Percentiles rank a stretch among this genome's conserved stretches.
Conservation (phyloP, 2,888 invertebrate species). For the Eupeodes latifasciatus region DNA sequence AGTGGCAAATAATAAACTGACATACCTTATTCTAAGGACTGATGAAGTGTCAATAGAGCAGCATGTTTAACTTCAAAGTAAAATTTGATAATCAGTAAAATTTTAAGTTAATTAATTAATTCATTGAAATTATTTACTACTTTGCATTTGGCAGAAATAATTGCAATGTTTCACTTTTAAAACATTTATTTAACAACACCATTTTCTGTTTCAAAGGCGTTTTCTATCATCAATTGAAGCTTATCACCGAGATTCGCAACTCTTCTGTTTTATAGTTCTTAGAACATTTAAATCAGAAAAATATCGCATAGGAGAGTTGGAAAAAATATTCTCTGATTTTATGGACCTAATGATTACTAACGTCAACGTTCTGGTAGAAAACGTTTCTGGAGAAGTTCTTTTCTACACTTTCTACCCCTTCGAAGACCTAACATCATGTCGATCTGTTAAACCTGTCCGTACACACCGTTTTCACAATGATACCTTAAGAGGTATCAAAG, state of each 20-base stretch:
- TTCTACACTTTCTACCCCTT: constrained; percentile 12
- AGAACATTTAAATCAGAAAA: background rate
- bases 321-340: constrained; percentile 3
- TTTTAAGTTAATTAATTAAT: too few relatives aligned
- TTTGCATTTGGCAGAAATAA: too few relatives aligned
- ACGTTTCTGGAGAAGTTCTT: background rate
- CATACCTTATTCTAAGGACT: too few relatives aligned
- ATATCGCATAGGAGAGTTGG: background rate
- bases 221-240: background rate
- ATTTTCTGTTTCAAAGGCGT: too few relatives aligned
- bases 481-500: background rate
- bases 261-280: background rate
- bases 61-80: too few relatives aligned
- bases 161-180: too few relatives aligned
- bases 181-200: too few relatives aligned
- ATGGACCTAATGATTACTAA: background rate
- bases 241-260: background rate
- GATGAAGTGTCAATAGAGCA: too few relatives aligned
- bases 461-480: background rate
- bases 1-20: too few relatives aligned
- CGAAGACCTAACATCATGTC: background rate
- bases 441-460: background rate
- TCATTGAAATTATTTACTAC: too few relatives aligned
- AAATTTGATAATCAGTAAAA: too few relatives aligned
- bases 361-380: background rate